Conservation (phyloP, 2,888 invertebrate genomes). For the Crocallis elinguaria region DNA sequence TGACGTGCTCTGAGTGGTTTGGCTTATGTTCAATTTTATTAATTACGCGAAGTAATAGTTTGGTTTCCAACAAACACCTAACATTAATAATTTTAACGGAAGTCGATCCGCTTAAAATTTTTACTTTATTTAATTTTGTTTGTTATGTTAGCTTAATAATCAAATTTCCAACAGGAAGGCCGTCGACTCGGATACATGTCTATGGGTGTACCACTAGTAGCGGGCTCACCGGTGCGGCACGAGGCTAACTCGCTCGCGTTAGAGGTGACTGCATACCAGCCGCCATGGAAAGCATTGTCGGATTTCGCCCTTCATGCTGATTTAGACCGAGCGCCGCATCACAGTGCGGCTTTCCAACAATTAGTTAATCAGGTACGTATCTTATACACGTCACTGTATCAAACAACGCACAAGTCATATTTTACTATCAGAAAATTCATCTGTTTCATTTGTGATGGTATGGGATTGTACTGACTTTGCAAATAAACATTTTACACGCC, state of each 20-base stretch:
- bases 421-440: no score
- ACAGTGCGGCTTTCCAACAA: constrained; percentile 97
- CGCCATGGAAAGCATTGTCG: constrained; percentile 98
- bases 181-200: constrained; percentile 96
- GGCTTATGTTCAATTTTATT: no score
- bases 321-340: constrained; percentile 94
- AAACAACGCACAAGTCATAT: no score
- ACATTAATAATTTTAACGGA: not conserved
- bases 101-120: no score
- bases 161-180: constrained; percentile 89
- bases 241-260: constrained; percentile 95
- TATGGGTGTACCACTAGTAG: constrained; percentile 99
- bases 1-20: no score
- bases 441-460: no score
- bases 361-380: constrained; percentile 94
- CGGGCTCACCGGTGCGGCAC: constrained; percentile 96
- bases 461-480: no score
- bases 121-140: constrained; percentile 1
- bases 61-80: no score
- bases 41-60: no score
- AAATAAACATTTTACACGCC: no score
- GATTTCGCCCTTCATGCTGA: constrained; percentile 98
- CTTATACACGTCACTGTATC: not conserved
- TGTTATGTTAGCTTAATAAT: constrained; percentile 9
- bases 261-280: constrained; percentile 96